Evolutionary conservation across 2,113 vertebrate genomes (phyloP), one percentile per base, ranked within the genome.

Genomic region (Todiramphus saurophagus): DNA sequence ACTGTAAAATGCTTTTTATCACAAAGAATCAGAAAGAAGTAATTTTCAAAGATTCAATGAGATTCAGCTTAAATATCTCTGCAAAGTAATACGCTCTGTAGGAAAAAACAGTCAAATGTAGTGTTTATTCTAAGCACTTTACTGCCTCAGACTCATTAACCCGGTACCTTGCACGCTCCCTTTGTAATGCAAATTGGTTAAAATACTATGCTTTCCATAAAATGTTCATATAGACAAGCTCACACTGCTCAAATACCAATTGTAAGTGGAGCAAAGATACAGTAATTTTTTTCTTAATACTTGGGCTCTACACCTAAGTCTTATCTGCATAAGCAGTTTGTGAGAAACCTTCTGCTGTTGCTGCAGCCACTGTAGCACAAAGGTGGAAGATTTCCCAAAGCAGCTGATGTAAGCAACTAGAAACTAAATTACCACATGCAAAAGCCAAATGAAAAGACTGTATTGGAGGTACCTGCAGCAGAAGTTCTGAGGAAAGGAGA

Each of bases 161-260:
- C 90, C 0, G 0, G 77, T 94, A 94, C 86, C 83, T 84, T 94
- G 93, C 76, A 90, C 31, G 86, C 44, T 75, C 31, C 78, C 89
- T 95, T 96, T 96, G 90, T 94, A 93, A 95, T 96, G 95, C 80
- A 97, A 94, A 97, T 96, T 91, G 86, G 44, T 87, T 87, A 90
- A 93, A 94, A 93, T 82, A 93, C 80, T 73, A n/a, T 76, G 58
- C 41, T 96, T 92, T 94, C 76, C 77, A 93, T 89, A 92, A 93
- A 95, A 96, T 86, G 87, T 68, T 87, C 83, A 87, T 53, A 87
- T 7, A 93, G 86, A 95, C 76, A 94, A 73, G 67, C 86, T 96
- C 83, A 79, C 27, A 64, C 69, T 87, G 68, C 77, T 93, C 83
- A 90, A 89, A 92, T 46, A 84, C 43, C 91, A 85, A 58, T 13